Evolutionary conservation across 2,113 vertebrate species (phyloP).

Genomic region (Colinus virginianus): DNA sequence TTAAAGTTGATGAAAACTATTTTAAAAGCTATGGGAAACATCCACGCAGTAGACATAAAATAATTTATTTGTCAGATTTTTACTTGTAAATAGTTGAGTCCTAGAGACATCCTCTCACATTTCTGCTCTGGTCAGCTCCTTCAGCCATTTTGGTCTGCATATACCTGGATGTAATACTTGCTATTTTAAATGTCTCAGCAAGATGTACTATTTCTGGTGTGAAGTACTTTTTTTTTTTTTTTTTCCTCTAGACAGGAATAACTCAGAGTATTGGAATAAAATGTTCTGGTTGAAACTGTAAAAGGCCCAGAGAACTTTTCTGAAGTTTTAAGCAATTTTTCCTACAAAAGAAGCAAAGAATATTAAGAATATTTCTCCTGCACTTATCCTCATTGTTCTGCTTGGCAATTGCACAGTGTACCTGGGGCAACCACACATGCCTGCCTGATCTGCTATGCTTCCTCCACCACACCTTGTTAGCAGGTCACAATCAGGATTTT

Average conservation of each 20-base stretch:
- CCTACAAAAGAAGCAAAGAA: background rate
- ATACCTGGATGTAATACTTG: background rate
- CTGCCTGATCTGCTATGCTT: background rate
- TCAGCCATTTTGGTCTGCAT: background rate
- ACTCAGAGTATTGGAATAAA: slow-evolving; percentile 36
- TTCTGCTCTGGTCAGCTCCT: background rate
- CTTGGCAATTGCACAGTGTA: background rate
- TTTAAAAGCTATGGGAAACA: background rate
- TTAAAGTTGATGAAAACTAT: background rate
- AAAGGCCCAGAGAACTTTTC: background rate
- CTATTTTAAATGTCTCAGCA: background rate
- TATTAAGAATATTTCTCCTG: background rate
- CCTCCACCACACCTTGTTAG: accelerated
- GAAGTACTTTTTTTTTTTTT: background rate
- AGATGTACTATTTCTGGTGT: background rate
- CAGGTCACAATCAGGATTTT: background rate
- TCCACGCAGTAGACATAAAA: background rate
- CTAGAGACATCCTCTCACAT: background rate
- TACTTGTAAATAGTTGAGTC: background rate
- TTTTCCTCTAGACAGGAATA: background rate
- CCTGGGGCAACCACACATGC: background rate
- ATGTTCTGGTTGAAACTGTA: background rate
- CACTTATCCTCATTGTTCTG: background rate
- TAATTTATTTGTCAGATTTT: background rate
- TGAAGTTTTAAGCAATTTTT: background rate